Conservation (phyloP, 1,140 invertebrate species). For the Laodelphax striatellus region DNA sequence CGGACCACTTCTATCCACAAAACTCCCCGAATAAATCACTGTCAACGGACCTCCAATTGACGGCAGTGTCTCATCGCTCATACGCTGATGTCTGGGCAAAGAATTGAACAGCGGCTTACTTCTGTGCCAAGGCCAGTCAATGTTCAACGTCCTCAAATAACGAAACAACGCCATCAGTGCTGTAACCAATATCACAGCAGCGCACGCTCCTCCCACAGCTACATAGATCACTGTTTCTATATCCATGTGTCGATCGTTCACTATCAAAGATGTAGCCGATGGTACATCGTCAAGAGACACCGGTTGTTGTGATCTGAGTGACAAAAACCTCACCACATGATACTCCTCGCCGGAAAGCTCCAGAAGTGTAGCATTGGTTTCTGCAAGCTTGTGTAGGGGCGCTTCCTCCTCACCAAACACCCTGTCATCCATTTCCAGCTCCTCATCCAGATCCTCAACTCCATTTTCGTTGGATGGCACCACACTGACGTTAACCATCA, state of each 20-base stretch:
- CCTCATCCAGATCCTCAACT: constrained; percentile 19
- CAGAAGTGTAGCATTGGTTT: constrained; percentile 29
- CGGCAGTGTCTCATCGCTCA: constrained; percentile 12
- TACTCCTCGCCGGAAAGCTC: constrained; percentile 31
- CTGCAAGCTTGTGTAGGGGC: constrained; percentile 26
- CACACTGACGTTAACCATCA: constrained; percentile 29
- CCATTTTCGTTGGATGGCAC: constrained; percentile 17
- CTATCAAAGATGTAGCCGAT: constrained; percentile 10
- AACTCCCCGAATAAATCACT: constrained; percentile 27
- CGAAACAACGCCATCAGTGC: constrained; percentile 20
- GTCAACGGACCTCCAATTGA: constrained; percentile 18
- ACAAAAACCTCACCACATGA: constrained; percentile 25
- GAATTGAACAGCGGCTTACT: constrained; percentile 16
- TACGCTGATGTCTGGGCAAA: constrained; percentile 16
- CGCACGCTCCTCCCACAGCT: constrained; percentile 22
- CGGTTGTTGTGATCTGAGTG: constrained; percentile 21
- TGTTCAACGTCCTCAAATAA: constrained; percentile 17
- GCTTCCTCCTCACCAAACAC: constrained; percentile 24
- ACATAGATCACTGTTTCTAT: constrained; percentile 26
- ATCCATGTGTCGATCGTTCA: constrained; percentile 23
- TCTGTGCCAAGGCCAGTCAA: constrained; percentile 25
- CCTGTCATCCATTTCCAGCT: constrained; percentile 21
- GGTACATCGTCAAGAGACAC: constrained; percentile 18
- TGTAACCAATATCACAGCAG: constrained; percentile 20
- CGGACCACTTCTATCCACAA: constrained; percentile 22